Evolutionary conservation across 1,140 invertebrate genomes (phyloP), one percentile per base, ranked within the genome.

Genomic region (Apis florea): DNA sequence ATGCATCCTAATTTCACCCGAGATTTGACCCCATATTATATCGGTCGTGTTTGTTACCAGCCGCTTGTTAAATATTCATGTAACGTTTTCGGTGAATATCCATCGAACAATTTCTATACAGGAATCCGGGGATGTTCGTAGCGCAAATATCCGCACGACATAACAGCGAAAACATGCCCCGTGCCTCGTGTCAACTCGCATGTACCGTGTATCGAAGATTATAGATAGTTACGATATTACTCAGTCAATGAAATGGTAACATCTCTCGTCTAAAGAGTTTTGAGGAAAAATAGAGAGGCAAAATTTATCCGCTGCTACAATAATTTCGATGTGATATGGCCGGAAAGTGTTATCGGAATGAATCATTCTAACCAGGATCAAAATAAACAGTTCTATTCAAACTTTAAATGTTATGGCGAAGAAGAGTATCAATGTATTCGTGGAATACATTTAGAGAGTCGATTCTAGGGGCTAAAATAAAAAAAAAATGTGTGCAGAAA

Each of bases 31-130:
- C 19, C 58, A 24, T 63, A 79, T 71, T 40, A 71, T 61, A 79
- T 79, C 68, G 49, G 67, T n/a, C 54, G 64, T 66, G 31, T 17
- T 69, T 40, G 76, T 78, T 78, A 79, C 53, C 51, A 19, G 49
- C 47, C 49, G 26, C 47, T 63, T 26, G 68, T 79, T 79, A 79
- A 79, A 79, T 79, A 79, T 79, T 79, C 77, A 79, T 79, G 49
- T 71, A 79, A 63, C 77, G 77, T 79, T 71, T 53, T 49, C 56
- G n/a, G 40, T 26, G 56, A 79, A 79, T 71, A 63, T 70, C 68
- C 67, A 71, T 61, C 54, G 76, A 53, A 26, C 47, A 31, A 78
- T 61, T 51, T 76, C 12, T 31, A 78, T 69, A 59, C 40, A n/a
- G 66, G 56, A 51, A 49, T 47, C n/a, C 63, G 21, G 26, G 51